phyloP scores from a whole-genome alignment of 2,113 vertebrate genomes.

The Lutjanus erythropterus region DNA sequence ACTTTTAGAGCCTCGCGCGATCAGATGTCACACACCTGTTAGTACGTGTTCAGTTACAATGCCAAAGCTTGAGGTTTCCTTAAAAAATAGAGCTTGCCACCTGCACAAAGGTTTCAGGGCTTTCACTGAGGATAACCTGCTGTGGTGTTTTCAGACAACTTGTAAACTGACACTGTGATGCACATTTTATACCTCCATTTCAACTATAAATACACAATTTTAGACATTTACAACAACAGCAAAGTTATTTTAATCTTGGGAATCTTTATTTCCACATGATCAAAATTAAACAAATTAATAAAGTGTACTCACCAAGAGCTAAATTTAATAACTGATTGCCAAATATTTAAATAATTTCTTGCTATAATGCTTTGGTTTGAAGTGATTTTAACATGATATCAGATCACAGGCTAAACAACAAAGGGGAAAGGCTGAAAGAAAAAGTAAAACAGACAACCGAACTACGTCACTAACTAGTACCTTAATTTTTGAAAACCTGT shows the following conservation, averaged over 20 bases:
- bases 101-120: constrained; percentile 61
- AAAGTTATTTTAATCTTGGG: not conserved
- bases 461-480: not conserved
- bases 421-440: not conserved
- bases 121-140: constrained; percentile 60
- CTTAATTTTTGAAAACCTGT: not conserved
- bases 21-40: constrained; percentile 74
- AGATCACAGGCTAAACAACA: not conserved
- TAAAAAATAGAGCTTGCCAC: constrained; percentile 63
- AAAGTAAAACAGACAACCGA: not conserved
- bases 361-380: not conserved
- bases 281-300: not conserved
- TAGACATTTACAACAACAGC: constrained; percentile 3
- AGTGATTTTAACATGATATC: not conserved
- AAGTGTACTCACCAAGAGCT: not conserved
- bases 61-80: constrained; percentile 82
- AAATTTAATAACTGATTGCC: not conserved
- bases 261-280: not conserved
- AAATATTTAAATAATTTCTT: not conserved
- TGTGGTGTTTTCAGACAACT: constrained; percentile 16
- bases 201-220: not conserved
- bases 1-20: constrained; percentile 17
- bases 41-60: constrained; percentile 80
- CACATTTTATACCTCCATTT: constrained; percentile 10
- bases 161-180: constrained; percentile 49